Conservation (phyloP, 2,797 vertebrate genomes). For the Ataeniobius toweri region DNA sequence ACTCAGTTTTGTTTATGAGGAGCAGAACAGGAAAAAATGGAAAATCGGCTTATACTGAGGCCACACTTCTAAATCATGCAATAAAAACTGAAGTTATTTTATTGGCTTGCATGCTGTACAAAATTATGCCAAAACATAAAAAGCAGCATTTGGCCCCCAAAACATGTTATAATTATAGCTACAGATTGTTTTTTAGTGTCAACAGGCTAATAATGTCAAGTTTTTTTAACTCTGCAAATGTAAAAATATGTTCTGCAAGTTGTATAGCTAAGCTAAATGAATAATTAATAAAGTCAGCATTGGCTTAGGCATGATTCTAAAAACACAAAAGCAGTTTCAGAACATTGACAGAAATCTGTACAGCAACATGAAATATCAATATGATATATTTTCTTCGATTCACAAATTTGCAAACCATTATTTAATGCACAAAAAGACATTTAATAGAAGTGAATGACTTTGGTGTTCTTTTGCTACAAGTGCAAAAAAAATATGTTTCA, state of each 20-base stretch:
- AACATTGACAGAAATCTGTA: conserved; percentile 74
- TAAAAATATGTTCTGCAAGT: conserved; percentile 24
- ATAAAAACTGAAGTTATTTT: conserved; percentile 70
- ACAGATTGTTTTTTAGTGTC: conserved; percentile 56
- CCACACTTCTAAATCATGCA: conserved; percentile 44
- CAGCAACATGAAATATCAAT: conserved; percentile 85
- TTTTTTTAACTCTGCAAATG: conserved; percentile 38
- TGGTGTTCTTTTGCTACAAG: conserved; percentile 79
- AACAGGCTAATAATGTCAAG: conserved; percentile 28
- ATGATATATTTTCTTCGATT: conserved; percentile 84
- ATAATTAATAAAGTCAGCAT: conserved; percentile 25
- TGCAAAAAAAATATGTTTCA: conserved; percentile 42
- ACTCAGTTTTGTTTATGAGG: conserved; percentile 39
- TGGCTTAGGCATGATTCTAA: conserved; percentile 57
- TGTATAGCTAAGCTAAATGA: not conserved
- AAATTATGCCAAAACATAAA: conserved; percentile 80
- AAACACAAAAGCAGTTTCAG: conserved; percentile 62
- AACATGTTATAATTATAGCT: conserved; percentile 62
- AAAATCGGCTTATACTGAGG: conserved; percentile 12
- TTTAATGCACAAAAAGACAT: conserved; percentile 69
- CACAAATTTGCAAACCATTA: conserved; percentile 78
- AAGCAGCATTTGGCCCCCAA: conserved; percentile 63
- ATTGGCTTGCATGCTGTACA: conserved; percentile 81
- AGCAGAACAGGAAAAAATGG: conserved; percentile 36
- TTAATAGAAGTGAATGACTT: conserved; percentile 80